phyloP scores from a whole-genome alignment of 2,888 invertebrate genomes.

The Rhamphomyia laevipes region DNA sequence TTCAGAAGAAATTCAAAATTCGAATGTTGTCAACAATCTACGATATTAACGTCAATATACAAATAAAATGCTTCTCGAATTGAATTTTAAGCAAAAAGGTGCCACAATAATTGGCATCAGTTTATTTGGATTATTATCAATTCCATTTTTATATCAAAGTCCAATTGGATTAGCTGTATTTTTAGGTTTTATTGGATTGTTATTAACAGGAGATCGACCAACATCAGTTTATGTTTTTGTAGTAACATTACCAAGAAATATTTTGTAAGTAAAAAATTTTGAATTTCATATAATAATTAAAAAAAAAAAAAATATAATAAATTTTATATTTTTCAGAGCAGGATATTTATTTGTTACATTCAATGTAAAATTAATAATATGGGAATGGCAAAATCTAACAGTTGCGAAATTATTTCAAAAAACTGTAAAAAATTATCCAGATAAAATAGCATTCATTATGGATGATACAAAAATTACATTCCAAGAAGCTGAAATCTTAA shows the following conservation, averaged over 20 bases:
- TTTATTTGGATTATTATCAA: constrained; percentile 21
- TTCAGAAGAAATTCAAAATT: no score
- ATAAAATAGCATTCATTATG: constrained; percentile 59
- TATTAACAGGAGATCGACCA: constrained; percentile 24
- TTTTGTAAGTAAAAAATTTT: constrained; percentile 22
- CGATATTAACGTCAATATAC: neutral
- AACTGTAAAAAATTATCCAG: constrained; percentile 42
- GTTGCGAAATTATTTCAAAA: constrained; percentile 46
- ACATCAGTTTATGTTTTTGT: constrained; percentile 24
- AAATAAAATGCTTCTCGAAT: constrained; percentile 21
- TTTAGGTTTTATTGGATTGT: constrained; percentile 23
- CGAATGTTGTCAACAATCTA: no score
- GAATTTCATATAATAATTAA: no score
- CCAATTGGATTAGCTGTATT: constrained; percentile 21
- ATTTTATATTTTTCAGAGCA: constrained; percentile 36
- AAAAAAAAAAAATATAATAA: no score
- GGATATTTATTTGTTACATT: constrained; percentile 41
- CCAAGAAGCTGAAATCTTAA: constrained; percentile 50
- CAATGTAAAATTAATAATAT: constrained; percentile 41
- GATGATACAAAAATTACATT: constrained; percentile 57
- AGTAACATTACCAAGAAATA: constrained; percentile 27
- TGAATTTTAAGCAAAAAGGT: constrained; percentile 28
- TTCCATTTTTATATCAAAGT: constrained; percentile 18
- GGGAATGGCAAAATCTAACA: constrained; percentile 43
- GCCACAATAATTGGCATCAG: constrained; percentile 24